Evolutionary conservation across 1,140 invertebrate species (phyloP), one percentile per base, ranked within the genome.

Genomic region (Euwallacea fornicatus): DNA sequence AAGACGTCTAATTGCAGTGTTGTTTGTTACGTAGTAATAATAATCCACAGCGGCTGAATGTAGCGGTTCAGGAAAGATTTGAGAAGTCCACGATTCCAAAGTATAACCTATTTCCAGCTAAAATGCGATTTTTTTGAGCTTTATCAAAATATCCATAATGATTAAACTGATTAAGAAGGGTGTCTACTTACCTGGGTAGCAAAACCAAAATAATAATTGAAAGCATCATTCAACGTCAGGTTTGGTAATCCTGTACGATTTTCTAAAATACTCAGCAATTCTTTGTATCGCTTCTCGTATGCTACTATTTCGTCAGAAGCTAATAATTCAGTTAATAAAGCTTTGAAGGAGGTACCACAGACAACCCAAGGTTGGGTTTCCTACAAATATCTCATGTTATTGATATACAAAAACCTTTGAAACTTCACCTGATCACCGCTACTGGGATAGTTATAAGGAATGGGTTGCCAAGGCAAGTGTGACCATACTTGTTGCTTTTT

Each of bases 391-490:
- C 7, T 64, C 42, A 11, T 42, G 11, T 8, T 47, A 8, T 50
- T 47, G 8, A 11, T 10, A 11, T 2, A 56, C 11, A 1, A 9
- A 2, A 33, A 33, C 21, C 21, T 33, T 33, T 33, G 21, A 33
- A 33, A 33, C 4, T 4, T 33, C 21, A 33, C 21, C 21, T 33
- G 1, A 4, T 33, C 21, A 33, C 21, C 21, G 21, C 11, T 46
- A 64, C 33, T 8, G 0, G 42, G n/a, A 59, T 70, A 69, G 21
- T 81, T 76, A 42, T 83, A 83, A 0, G 86, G 85, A 15, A 87
- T 82, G 0, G 86, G 86, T 76, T 87, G 86, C 86, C 86, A 88
- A 47, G 83, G 80, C 15, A 87, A 71, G 21, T 73, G 10, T 9
- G 80, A 69, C 69, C 84, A 82, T 84, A 86, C 86, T 47, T 68